Base-by-base conservation (phyloP, 1,140 invertebrate species). In the Homalodisca vitripennis region DNA sequence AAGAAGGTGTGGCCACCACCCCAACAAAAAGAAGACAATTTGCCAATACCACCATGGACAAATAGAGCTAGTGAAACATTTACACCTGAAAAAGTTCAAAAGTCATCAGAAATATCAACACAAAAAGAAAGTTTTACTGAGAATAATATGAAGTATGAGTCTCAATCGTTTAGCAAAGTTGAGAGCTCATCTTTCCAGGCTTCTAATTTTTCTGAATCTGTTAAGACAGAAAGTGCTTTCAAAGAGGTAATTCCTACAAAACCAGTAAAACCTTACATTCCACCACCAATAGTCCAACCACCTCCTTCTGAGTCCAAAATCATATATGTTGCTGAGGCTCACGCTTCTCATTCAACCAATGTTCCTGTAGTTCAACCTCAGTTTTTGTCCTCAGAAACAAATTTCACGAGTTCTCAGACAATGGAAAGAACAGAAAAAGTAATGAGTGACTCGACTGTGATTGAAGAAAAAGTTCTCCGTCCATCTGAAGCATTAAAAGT, bases 1-100 rank as follows among this genome's bases (percentile, higher is more conserved):
- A 80, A 82, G 68, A 83, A 81, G 68, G 80, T 81, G 0, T 86
- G 85, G 84, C 84, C 84, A 20, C 81, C 80, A 64, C 68, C 75
- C 57, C 73, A 74, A 71, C 20, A 68, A n/a, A 74, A 77, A 68
- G 73, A 74, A 65, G 69, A 74, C 6, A 77, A 77, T 75, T 60
- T 27, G 26, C 13, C n/a, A 6, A 30, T 6, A 2, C 55, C 55
- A 6, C 55, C 55, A 27, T 60, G 55, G 55, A 27, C 55, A 22
- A 22, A 27, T 3, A 60, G 29, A n/a, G 24, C 26, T 60, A 26
- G 24, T 26, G 55, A 60, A 12, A 24, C n/a, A n/a, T 51, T 27
- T 22, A 10, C 55, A 6, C 10, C 22, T 14, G 13, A 60, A 26
- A n/a, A 6, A 60, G 27, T 13, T 60, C 12, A 26, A 27, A 30